Percentiles rank a stretch among this genome's conserved stretches.
These are phyloP conservation scores for Pandemis heparana DNA, from an alignment of 2,888 invertebrate genomes.

Conservation along the genomic window DNA sequence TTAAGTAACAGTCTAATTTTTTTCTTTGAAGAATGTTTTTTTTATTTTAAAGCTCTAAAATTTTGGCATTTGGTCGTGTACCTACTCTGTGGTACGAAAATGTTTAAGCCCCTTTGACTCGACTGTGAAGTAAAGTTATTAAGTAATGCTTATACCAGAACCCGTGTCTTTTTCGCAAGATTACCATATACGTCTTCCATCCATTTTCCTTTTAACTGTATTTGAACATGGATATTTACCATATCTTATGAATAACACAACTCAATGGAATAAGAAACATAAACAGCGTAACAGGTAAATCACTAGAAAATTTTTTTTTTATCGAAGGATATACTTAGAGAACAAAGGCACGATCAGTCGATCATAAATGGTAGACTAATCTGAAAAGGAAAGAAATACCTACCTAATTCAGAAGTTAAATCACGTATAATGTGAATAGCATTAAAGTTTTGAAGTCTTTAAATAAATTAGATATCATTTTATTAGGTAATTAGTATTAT, in stretches of 20 bases:
- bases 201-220: constrained; percentile 20
- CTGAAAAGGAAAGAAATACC: no score
- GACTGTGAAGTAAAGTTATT: background rate
- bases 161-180: constrained; percentile 6
- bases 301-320: background rate
- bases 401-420: background rate
- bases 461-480: no score
- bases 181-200: constrained; percentile 14
- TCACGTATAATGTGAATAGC: background rate
- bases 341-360: background rate
- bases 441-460: no score
- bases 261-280: constrained; percentile 7
- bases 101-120: background rate
- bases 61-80: background rate
- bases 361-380: background rate
- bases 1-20: no score
- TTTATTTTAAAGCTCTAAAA: background rate
- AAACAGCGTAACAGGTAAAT: constrained; percentile 5
- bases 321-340: background rate
- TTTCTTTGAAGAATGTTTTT: no score
- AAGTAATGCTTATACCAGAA: constrained; percentile 9
- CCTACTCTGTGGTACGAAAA: no score
- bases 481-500: no score
- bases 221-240: constrained; percentile 27
- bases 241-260: constrained; percentile 27